These are phyloP conservation scores for Spilogale gracilis DNA, from an alignment of 2,113 vertebrate species.

Conservation along the genomic window DNA sequence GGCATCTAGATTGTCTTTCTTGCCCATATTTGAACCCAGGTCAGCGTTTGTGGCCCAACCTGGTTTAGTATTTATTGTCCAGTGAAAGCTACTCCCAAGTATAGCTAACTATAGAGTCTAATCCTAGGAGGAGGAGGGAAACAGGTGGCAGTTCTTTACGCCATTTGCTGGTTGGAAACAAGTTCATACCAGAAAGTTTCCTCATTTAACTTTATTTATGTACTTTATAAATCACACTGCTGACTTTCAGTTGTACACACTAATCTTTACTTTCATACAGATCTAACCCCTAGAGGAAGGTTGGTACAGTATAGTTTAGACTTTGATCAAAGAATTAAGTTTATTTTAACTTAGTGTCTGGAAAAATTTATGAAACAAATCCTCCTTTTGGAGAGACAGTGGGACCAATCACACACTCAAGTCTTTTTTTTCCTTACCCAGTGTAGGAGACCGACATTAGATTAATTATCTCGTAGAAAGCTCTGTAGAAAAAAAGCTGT, in stretches of 20 bases:
- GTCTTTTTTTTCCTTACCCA: neutral
- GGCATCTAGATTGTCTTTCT: neutral
- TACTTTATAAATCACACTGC: neutral
- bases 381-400: neutral
- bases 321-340: neutral
- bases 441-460: neutral
- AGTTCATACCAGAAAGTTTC: neutral
- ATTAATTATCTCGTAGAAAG: neutral
- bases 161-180: neutral
- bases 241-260: neutral
- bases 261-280: neutral
- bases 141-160: neutral
- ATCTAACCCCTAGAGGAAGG: neutral
- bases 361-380: neutral
- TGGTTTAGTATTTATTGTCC: neutral
- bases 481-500: neutral
- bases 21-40: neutral
- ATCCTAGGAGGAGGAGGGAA: neutral
- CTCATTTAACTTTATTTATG: neutral
- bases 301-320: neutral
- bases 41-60: neutral
- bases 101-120: neutral
- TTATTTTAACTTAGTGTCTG: slow-evolving; percentile 24
- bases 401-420: neutral
- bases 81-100: neutral